Percentiles rank a stretch among this genome's conserved stretches.
phyloP scores from a whole-genome alignment of 64 coral and sea anemone species.

The Pocillopora damicornis region DNA sequence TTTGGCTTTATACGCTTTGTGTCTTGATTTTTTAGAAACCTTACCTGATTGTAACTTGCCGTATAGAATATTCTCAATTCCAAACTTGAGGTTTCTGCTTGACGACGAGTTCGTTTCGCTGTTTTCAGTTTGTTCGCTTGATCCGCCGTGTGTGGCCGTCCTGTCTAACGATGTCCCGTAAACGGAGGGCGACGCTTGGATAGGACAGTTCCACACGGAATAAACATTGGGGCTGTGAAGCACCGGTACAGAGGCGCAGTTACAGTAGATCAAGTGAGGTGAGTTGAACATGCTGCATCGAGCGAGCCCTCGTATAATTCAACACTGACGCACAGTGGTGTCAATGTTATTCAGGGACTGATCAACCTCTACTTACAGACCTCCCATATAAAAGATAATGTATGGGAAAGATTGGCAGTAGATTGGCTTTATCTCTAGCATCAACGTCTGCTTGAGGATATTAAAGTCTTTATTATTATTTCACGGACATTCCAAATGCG shows the following conservation, averaged over 20 bases:
- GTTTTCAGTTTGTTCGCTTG: not conserved
- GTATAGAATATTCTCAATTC: conserved; percentile 31
- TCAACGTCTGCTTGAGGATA: conserved; percentile 27
- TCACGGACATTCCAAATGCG: conserved; percentile 16
- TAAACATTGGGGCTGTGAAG: conserved; percentile 14
- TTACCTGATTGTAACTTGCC: conserved; percentile 1
- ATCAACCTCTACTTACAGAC: conserved; percentile 33
- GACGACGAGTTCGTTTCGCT: not conserved
- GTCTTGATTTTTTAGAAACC: not conserved
- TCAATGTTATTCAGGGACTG: not conserved
- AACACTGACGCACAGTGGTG: not conserved
- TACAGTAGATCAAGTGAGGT: conserved; percentile 12
- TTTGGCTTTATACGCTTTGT: not conserved
- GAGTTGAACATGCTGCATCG: conserved; percentile 30
- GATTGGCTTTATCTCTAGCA: conserved; percentile 30
- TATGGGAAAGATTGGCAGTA: conserved; percentile 5
- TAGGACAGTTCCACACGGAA: conserved; percentile 12
- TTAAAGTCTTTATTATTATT: conserved; percentile 34
- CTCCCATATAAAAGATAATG: conserved; percentile 45
- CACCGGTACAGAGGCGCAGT: conserved; percentile 1
- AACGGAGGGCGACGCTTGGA: not conserved
- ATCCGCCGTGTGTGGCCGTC: conserved; percentile 16
- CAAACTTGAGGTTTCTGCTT: conserved; percentile 27
- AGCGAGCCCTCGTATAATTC: not conserved
- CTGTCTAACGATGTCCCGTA: conserved; percentile 12